phyloP scores from a whole-genome alignment of 2,888 invertebrate genomes.

The Mactromeris polynyma region DNA sequence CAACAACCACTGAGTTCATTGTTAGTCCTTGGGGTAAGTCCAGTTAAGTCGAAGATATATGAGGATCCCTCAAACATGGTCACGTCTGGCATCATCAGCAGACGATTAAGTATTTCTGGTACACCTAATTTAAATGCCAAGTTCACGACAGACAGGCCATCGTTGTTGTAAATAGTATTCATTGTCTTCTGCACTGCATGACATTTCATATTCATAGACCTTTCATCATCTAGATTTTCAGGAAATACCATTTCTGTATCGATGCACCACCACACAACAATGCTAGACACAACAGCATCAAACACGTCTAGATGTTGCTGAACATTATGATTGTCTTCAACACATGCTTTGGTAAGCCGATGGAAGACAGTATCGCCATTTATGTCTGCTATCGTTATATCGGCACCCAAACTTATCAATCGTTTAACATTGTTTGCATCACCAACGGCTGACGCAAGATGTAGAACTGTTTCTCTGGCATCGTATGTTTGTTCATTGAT shows the following conservation, averaged over 20 bases:
- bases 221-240: constrained; percentile 71
- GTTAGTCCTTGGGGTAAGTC: constrained; percentile 75
- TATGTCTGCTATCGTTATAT: constrained; percentile 73
- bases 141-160: constrained; percentile 76
- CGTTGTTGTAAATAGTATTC: constrained; percentile 75
- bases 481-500: constrained; percentile 75
- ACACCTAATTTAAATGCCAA: constrained; percentile 77
- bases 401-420: constrained; percentile 79
- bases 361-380: constrained; percentile 83
- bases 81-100: constrained; percentile 72
- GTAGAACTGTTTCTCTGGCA: constrained; percentile 70
- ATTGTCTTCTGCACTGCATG: constrained; percentile 75
- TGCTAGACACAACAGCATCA: constrained; percentile 64
- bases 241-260: constrained; percentile 69
- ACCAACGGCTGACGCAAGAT: constrained; percentile 74
- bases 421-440: constrained; percentile 68
- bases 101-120: constrained; percentile 48
- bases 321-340: constrained; percentile 60
- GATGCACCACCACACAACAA: constrained; percentile 81
- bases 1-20: constrained; percentile 50
- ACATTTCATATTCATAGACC: constrained; percentile 60
- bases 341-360: constrained; percentile 71
- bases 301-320: constrained; percentile 73
- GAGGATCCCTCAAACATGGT: constrained; percentile 63
- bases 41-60: constrained; percentile 77